Percentiles rank a stretch among this genome's conserved stretches.
Evolutionary conservation across 1,140 invertebrate species (phyloP).

Genomic region (Drosophila seguyi): DNA sequence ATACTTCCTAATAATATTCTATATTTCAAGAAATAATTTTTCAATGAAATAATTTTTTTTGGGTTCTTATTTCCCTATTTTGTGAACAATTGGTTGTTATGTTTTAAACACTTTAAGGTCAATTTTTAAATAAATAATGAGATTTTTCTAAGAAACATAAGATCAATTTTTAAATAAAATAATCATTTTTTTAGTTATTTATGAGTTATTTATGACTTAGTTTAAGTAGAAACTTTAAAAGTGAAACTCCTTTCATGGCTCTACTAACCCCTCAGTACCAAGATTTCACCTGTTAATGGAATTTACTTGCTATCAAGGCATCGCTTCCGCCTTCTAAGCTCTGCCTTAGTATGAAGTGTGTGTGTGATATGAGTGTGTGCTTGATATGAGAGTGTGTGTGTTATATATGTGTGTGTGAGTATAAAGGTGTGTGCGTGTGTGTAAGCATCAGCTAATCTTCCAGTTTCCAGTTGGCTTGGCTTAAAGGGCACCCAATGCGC

Average conservation of each 20-base stretch:
- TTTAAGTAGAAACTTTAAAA: background rate
- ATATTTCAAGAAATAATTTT: no score
- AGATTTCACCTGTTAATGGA: slow-evolving; percentile 8
- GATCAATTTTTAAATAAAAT: no score
- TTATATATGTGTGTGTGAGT: no score
- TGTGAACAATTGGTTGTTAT: no score
- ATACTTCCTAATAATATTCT: background rate
- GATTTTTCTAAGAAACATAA: no score
- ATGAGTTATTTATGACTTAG: no score
- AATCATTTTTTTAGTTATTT: no score
- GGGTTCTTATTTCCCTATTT: no score
- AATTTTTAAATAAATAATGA: no score
- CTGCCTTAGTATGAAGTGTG: background rate
- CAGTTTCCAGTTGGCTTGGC: slow-evolving; percentile 78
- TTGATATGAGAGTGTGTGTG: background rate
- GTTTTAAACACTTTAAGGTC: background rate
- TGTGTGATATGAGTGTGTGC: background rate
- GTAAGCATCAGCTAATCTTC: slow-evolving; percentile 66
- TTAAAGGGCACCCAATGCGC: slow-evolving; percentile 58
- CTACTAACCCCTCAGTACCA: slow-evolving; percentile 1
- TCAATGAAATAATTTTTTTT: no score
- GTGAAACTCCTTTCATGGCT: background rate
- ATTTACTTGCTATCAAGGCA: slow-evolving; percentile 3
- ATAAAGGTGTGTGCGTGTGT: slow-evolving; percentile 22
- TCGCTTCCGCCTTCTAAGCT: slow-evolving; percentile 29